phyloP scores from a whole-genome alignment of 2,888 invertebrate species.

The Cotesia congregata region DNA sequence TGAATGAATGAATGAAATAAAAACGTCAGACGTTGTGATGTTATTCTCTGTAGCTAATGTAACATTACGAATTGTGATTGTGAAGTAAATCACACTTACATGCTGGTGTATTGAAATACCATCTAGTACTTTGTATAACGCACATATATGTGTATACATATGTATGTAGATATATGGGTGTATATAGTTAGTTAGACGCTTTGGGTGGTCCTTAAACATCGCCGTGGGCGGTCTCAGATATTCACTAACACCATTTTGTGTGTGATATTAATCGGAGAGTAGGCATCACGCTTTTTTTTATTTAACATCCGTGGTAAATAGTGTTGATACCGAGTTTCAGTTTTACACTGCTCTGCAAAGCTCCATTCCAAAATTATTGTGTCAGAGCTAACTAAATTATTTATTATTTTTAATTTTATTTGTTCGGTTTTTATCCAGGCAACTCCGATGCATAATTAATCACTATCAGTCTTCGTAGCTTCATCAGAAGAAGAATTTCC shows the following conservation, averaged over 20 bases:
- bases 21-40: background rate
- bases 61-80: background rate
- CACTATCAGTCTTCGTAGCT: background rate
- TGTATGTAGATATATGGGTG: slow-evolving; percentile 9
- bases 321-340: background rate
- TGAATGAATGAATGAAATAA: slow-evolving; percentile 12
- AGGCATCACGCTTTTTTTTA: slow-evolving; percentile 45
- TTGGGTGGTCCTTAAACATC: slow-evolving; percentile 65
- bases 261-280: slow-evolving; percentile 58
- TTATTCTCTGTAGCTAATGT: background rate
- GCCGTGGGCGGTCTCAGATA: slow-evolving; percentile 60
- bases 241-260: slow-evolving; percentile 64
- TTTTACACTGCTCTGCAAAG: background rate
- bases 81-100: background rate
- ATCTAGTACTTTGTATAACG: slow-evolving; percentile 6
- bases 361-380: background rate
- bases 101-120: slow-evolving; percentile 13
- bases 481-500: background rate
- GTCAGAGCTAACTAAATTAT: slow-evolving; percentile 5
- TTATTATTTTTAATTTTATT: background rate
- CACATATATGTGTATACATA: background rate
- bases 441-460: background rate
- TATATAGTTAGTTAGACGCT: slow-evolving; percentile 46
- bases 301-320: slow-evolving; percentile 32
- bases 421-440: background rate